Evolutionary conservation across 1,140 invertebrate genomes (phyloP).

Genomic region (Zaprionus lachaisei): DNA sequence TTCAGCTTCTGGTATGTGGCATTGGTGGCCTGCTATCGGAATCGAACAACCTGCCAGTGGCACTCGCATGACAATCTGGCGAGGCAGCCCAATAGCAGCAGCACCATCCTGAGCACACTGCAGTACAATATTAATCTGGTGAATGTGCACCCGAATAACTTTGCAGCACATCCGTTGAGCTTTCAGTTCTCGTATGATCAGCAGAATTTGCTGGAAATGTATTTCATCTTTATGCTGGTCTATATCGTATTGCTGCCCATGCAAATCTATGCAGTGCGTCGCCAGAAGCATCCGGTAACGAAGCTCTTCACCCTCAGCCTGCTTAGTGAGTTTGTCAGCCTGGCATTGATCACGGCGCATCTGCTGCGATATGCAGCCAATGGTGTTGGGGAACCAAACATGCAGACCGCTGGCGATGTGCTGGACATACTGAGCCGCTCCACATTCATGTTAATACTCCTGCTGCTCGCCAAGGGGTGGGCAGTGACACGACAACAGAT

Average conservation of each 20-base stretch:
- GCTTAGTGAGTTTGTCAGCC: constrained; percentile 92
- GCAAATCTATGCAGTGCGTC: constrained; percentile 94
- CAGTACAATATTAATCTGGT: constrained; percentile 98
- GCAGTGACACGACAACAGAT: constrained; percentile 96
- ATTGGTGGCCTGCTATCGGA: constrained; percentile 95
- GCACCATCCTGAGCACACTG: constrained; percentile 85
- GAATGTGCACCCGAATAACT: constrained; percentile 96
- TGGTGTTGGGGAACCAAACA: constrained; percentile 92
- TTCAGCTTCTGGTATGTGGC: constrained; percentile 97
- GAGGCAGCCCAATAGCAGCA: constrained; percentile 65
- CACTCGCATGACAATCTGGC: constrained; percentile 87
- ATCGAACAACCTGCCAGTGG: constrained; percentile 92
- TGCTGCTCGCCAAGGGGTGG: constrained; percentile 98
- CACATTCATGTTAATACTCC: constrained; percentile 96
- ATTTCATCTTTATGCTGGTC: constrained; percentile 94
- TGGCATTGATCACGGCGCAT: constrained; percentile 95
- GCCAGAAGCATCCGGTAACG: constrained; percentile 96
- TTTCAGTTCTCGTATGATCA: constrained; percentile 99
- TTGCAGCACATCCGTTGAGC: constrained; percentile 92
- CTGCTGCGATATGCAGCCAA: constrained; percentile 95
- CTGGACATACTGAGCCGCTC: constrained; percentile 96
- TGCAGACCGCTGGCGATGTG: constrained; percentile 95
- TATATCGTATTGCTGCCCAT: constrained; percentile 95
- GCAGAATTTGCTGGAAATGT: constrained; percentile 96
- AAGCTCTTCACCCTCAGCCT: constrained; percentile 95